phyloP scores from a whole-genome alignment of 2,888 invertebrate genomes.

The Nematopogon swammerdamellus region DNA sequence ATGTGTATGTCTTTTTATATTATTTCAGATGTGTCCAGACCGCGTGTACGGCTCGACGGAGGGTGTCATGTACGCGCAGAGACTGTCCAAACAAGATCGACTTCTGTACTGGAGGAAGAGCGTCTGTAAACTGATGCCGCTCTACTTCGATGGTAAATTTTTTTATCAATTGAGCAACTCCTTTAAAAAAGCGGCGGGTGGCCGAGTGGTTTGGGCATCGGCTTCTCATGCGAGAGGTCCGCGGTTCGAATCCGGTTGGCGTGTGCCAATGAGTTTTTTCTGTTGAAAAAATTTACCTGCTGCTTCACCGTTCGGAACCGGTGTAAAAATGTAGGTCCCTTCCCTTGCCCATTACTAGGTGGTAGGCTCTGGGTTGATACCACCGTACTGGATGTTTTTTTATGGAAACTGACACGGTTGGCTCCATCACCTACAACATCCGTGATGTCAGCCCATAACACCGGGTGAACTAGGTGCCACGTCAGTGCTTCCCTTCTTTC shows the following conservation, averaged over 20 bases:
- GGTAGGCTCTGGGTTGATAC: no score
- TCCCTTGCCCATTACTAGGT: no score
- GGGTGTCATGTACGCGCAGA: conserved; percentile 62
- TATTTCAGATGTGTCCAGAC: conserved; percentile 56
- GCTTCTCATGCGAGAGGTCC: no score
- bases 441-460: not conserved
- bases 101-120: conserved; percentile 66
- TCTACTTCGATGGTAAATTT: conserved; percentile 52
- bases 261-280: no score
- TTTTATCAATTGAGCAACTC: no score
- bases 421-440: not conserved
- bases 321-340: no score
- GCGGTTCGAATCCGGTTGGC: no score
- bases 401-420: not conserved
- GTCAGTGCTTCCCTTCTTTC: not conserved
- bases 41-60: conserved; percentile 62
- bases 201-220: no score
- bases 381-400: not conserved
- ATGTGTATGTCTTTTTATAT: no score
- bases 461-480: not conserved
- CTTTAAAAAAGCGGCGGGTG: no score
- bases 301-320: no score
- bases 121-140: conserved; percentile 59
- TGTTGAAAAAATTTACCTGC: no score
- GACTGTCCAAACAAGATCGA: conserved; percentile 51